Base-by-base conservation (phyloP, 2,888 invertebrate species). In the Patella caerulea region DNA sequence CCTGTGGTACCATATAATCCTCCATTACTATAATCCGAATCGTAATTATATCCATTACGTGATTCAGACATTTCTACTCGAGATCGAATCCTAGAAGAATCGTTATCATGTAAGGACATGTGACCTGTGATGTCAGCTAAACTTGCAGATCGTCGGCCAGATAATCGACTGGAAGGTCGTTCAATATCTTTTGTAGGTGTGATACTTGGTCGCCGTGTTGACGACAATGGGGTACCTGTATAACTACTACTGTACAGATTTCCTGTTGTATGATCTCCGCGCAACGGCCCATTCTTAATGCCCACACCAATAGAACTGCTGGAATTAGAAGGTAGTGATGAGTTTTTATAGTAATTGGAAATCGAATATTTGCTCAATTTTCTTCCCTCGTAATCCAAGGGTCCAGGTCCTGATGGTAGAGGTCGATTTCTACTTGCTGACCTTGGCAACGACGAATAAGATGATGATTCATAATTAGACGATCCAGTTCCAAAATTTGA, bases 391-490 rank as follows among this genome's bases (percentile, higher is more conserved):
- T 80, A 19, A 79, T 87, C 87, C 70, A 88, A 76, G 3, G 88
- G 88, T 11, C 88, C 88, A 55, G 87, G 85, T 0, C 87, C 87
- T 72, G 75, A 29, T 3, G 88, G 88, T 54, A 88, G 77, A 71
- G 86, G 83, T 54, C 88, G 77, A 56, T 11, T 53, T 19, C 9
- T 65, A 12, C 12, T 19, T n/a, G 65, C 11, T 17, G 45, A 75
- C 19, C 65, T 65, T 12, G 65, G 65, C 9, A 65, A 24, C 2
- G 65, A 59, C 19, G 59, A 65, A 24, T 65, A 65, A 24, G 65
- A 65, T 9, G 45, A 45, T 11, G 65, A 65, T 65, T 65, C 65
- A 65, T 65, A 65, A 24, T 19, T 24, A 24, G 65, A 65, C 1
- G 45, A 45, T 45, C 45, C 45, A 45, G 45, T 45, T 45, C 45